Base-by-base conservation (phyloP, 2,888 invertebrate species). In the Caenorhabditis drosophilae region DNA sequence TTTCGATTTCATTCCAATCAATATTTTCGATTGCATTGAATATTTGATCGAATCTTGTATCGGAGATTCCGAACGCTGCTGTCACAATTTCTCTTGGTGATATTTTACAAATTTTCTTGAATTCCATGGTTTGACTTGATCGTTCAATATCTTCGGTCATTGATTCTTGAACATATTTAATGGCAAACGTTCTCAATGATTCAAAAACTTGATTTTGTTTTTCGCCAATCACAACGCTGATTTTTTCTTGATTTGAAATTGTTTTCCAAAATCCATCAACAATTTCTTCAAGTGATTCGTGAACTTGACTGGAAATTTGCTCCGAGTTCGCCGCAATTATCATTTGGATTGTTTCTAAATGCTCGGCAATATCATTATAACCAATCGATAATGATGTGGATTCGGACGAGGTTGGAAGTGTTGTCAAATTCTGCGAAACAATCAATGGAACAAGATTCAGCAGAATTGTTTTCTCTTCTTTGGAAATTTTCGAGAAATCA, bases 241-340 rank as follows among this genome's bases (percentile, higher is more conserved):
- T n/a, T n/a, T 36, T 36, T 4, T 36, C 36, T 9, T 36, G 11
- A n/a, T 60, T 40, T 54, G 12, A 18, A 20, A 41, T 22, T 50
- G 16, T 41, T 54, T 54, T 61, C 69, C 69, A 69, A 54, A 69
- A 61, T 47, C 64, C 64, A 25, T 47, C 22, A n/a, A 58, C 38
- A 4, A 40, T 31, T 44, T 56, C 48, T 18, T 69, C 64, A 12
- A 40, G 51, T n/a, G 62, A 54, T 23, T 67, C 59, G 18, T 42
- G 46, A 16, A 58, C 22, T 9, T 46, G 49, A 40, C 45, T 31
- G 20, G 23, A n/a, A 2, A 60, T 27, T 25, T 23, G 36, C 15
- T 44, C 35, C 16, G 58, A 58, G 11, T 36, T 27, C 6, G 51
- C 40, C 18, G 51, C 36, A 11, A 12, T 45, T 40, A 52, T 27